Percentiles rank a stretch among this genome's conserved stretches.
These are phyloP conservation scores for Schizopygopsis malacanthus DNA, from an alignment of 2,797 vertebrate genomes.

Conservation along the genomic window DNA sequence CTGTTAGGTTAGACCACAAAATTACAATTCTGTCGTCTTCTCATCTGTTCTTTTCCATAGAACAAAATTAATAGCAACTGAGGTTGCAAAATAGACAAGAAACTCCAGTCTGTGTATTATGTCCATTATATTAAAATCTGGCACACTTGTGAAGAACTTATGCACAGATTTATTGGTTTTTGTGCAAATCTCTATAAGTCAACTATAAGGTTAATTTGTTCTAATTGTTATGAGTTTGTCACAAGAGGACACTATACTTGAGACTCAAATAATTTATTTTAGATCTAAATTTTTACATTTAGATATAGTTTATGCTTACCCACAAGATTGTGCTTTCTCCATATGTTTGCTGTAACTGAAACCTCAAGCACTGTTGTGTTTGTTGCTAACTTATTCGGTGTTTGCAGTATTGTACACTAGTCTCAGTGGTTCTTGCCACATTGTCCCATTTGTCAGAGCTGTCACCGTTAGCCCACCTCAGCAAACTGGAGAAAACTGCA, in stretches of 20 bases:
- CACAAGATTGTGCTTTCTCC: conserved; percentile 14
- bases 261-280: background rate
- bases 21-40: background rate
- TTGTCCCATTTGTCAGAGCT: conserved; percentile 64
- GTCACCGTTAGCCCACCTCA: conserved; percentile 61
- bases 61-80: background rate
- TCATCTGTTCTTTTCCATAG: background rate
- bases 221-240: background rate
- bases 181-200: background rate
- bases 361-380: conserved; percentile 32
- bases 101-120: background rate
- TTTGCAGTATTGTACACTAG: conserved; percentile 54
- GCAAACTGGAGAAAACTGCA: conserved; percentile 59
- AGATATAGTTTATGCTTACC: conserved; percentile 32
- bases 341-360: conserved; percentile 16
- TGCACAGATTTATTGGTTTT: background rate
- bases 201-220: background rate
- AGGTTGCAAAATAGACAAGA: background rate
- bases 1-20: background rate
- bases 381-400: conserved; percentile 46
- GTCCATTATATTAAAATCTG: background rate
- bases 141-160: background rate
- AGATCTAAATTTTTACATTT: background rate
- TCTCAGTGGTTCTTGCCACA: conserved; percentile 61
- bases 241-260: background rate